Conservation (phyloP, 2,888 invertebrate genomes). For the Tetheella fluctuosa region DNA sequence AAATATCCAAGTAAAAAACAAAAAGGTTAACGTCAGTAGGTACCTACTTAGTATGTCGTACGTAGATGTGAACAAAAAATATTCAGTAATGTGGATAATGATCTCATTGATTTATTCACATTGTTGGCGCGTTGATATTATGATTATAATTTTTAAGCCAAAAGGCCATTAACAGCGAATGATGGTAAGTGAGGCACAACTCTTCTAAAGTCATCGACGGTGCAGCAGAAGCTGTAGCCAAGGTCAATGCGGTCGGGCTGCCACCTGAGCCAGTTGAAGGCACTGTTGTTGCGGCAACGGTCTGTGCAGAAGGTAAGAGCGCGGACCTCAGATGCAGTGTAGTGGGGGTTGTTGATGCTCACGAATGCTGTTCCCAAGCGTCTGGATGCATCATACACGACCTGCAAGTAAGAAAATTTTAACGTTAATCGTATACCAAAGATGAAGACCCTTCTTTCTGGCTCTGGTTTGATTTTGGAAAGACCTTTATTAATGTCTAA, state of each 20-base stretch:
- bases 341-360: conserved; percentile 86
- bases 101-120: neutral
- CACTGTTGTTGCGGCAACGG: conserved; percentile 79
- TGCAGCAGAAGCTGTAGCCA: conserved; percentile 87
- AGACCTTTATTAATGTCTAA: too few species aligned
- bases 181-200: conserved; percentile 81
- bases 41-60: too few species aligned
- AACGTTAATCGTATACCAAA: too few species aligned
- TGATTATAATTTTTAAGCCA: conserved; percentile 44
- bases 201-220: conserved; percentile 81
- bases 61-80: too few species aligned
- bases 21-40: too few species aligned
- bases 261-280: conserved; percentile 86
- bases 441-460: neutral
- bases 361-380: conserved; percentile 84
- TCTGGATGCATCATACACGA: conserved; percentile 79
- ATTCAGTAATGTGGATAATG: neutral
- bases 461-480: neutral
- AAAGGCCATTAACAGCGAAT: conserved; percentile 73
- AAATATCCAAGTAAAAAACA: too few species aligned
- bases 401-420: conserved; percentile 48
- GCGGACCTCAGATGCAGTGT: conserved; percentile 62
- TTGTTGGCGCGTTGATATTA: neutral
- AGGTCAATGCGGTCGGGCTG: conserved; percentile 71
- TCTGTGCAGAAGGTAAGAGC: conserved; percentile 79